Conservation (phyloP, 2,797 vertebrate genomes). For the Muraenolepis orangiensis region DNA sequence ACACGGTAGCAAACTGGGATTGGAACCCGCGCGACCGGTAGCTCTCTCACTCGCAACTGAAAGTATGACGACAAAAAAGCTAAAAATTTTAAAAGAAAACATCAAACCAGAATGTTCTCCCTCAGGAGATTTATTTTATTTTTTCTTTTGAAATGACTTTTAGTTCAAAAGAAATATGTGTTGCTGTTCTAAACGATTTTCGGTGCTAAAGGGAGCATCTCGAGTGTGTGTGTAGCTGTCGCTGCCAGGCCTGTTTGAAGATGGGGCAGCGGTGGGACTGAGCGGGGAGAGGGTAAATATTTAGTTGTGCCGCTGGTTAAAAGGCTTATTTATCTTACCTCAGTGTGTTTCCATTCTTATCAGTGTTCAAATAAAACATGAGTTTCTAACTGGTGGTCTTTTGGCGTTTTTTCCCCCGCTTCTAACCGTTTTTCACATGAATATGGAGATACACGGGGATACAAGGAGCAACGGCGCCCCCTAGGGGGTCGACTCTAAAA, state of each 20-base stretch:
- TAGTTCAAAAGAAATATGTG: background rate
- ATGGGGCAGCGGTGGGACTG: slow-evolving; percentile 13
- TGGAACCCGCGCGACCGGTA: slow-evolving; percentile 60
- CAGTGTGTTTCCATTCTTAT: slow-evolving; percentile 89
- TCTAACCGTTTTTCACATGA: background rate
- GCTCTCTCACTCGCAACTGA: slow-evolving; percentile 62
- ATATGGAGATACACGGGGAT: background rate
- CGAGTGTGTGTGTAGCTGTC: slow-evolving; percentile 61
- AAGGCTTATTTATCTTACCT: slow-evolving; percentile 89
- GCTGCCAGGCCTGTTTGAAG: slow-evolving; percentile 46
- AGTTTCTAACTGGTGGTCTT: slow-evolving; percentile 72
- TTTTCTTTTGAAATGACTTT: slow-evolving; percentile 4
- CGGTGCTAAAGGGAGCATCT: slow-evolving; percentile 30
- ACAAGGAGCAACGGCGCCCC: background rate
- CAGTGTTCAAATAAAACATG: slow-evolving; percentile 89
- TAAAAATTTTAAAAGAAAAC: background rate
- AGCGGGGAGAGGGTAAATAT: slow-evolving; percentile 54
- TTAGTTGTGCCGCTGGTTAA: slow-evolving; percentile 65
- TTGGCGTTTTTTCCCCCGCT: background rate
- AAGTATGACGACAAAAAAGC: slow-evolving; percentile 52
- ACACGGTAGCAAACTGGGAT: slow-evolving; percentile 74
- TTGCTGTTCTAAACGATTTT: background rate
- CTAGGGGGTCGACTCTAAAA: background rate
- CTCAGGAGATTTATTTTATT: slow-evolving; percentile 67
- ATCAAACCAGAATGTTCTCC: slow-evolving; percentile 65